Evolutionary conservation across 2,888 invertebrate genomes (phyloP).

Genomic region (Protophormia terraenovae): DNA sequence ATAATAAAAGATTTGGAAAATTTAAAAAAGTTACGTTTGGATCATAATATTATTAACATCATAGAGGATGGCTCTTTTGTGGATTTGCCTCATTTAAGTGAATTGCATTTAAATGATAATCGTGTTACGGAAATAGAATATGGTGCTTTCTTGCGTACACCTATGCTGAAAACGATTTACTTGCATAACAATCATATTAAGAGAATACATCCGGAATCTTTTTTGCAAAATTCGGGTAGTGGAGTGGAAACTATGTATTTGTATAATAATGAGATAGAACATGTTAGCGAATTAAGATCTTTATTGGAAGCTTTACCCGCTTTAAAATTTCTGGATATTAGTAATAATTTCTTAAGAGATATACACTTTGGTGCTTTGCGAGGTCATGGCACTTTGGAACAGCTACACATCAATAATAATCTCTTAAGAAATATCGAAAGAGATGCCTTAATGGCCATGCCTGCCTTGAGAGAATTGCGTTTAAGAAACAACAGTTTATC

Average conservation of each 20-base stretch:
- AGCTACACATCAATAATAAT: constrained; percentile 91
- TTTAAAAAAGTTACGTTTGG: constrained; percentile 86
- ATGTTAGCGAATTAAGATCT: constrained; percentile 88
- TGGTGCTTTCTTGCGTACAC: constrained; percentile 91
- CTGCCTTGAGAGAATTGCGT: constrained; percentile 90
- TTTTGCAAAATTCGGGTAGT: constrained; percentile 88
- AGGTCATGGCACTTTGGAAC: constrained; percentile 90
- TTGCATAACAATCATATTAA: constrained; percentile 89
- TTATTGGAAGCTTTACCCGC: constrained; percentile 89
- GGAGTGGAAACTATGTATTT: constrained; percentile 90
- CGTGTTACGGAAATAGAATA: constrained; percentile 88
- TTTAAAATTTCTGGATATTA: constrained; percentile 89
- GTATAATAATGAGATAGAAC: constrained; percentile 88
- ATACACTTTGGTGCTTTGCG: constrained; percentile 90
- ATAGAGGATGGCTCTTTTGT: constrained; percentile 90
- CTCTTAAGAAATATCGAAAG: constrained; percentile 87
- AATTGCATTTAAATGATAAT: constrained; percentile 87
- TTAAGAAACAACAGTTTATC: constrained; percentile 91
- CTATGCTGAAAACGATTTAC: constrained; percentile 87
- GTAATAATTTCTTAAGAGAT: constrained; percentile 88
- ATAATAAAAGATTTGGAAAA: constrained; percentile 89
- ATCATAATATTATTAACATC: constrained; percentile 87
- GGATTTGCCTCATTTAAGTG: constrained; percentile 87
- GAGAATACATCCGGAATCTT: constrained; percentile 91
- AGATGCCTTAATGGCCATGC: constrained; percentile 92